Conservation (phyloP, 2,888 invertebrate genomes). For the Endomychus coccineus region DNA sequence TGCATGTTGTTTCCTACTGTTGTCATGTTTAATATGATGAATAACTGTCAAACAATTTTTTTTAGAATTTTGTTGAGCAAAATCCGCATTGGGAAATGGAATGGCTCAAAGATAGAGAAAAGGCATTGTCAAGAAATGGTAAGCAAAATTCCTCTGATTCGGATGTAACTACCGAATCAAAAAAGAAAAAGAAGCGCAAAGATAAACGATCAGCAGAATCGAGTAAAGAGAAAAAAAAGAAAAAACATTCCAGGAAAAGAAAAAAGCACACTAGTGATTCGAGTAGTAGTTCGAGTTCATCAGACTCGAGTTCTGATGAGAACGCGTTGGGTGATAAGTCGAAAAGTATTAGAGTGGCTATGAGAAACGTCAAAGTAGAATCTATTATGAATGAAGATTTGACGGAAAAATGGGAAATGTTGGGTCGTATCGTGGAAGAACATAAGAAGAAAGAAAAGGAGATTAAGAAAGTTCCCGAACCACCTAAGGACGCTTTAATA, state of each 20-base stretch:
- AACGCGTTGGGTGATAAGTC: slow-evolving; percentile 45
- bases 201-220: slow-evolving; percentile 27
- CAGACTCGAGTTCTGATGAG: slow-evolving; percentile 41
- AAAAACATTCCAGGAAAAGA: slow-evolving; percentile 41
- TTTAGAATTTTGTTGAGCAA: slow-evolving; percentile 70
- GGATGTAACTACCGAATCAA: slow-evolving; percentile 22
- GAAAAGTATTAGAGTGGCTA: slow-evolving; percentile 57
- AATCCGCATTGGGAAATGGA: slow-evolving; percentile 84
- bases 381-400: slow-evolving; percentile 45
- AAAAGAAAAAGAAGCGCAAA: slow-evolving; percentile 30
- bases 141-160: slow-evolving; percentile 25
- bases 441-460: slow-evolving; percentile 40
- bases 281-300: slow-evolving; percentile 42
- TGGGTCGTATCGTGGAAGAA: slow-evolving; percentile 46
- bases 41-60: too few species aligned
- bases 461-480: slow-evolving; percentile 23
- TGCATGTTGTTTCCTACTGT: too few species aligned
- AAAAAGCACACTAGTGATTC: slow-evolving; percentile 39
- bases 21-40: too few species aligned
- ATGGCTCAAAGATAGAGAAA: slow-evolving; percentile 72
- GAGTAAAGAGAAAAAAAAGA: slow-evolving; percentile 49
- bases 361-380: slow-evolving; percentile 53
- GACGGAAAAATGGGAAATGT: slow-evolving; percentile 40
- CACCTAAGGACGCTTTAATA: slow-evolving; percentile 38
- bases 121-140: slow-evolving; percentile 34